Percentiles rank a stretch among this genome's conserved stretches.
phyloP scores from a whole-genome alignment of 2,888 invertebrate genomes.

The Eutolmus rufibarbis region DNA sequence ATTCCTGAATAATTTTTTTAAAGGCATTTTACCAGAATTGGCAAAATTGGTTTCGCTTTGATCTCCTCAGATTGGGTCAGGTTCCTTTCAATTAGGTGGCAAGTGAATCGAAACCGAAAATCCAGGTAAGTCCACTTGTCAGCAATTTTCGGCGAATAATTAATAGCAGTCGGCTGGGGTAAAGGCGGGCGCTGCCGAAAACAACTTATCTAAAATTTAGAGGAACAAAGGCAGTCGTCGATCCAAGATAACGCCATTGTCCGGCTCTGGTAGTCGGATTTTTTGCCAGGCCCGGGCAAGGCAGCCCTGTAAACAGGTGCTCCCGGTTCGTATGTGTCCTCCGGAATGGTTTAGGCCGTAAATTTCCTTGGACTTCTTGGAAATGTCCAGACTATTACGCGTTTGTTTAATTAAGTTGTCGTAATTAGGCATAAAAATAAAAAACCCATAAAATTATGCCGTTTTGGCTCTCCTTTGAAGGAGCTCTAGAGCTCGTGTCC shows the following conservation, averaged over 20 bases:
- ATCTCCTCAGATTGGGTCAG: not conserved
- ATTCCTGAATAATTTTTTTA: not conserved
- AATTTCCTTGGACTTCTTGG: constrained; percentile 10
- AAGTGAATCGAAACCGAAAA: not conserved
- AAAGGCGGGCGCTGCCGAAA: not conserved
- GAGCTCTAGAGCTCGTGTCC: not conserved
- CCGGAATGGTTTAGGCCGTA: not conserved
- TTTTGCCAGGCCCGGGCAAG: not conserved
- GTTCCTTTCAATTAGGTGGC: not conserved
- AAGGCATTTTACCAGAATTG: not conserved
- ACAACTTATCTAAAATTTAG: constrained; percentile 22
- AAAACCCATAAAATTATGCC: not conserved
- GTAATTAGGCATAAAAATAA: constrained; percentile 33
- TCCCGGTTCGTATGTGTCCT: not conserved
- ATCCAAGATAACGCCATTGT: constrained; percentile 18
- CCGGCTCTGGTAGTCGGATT: not conserved
- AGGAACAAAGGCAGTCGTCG: constrained; percentile 15
- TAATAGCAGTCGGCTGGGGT: constrained; percentile 14
- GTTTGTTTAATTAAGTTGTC: constrained; percentile 28
- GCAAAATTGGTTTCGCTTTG: not conserved
- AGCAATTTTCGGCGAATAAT: not conserved
- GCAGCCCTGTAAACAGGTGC: constrained; percentile 18
- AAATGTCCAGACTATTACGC: constrained; percentile 22
- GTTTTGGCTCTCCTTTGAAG: not conserved
- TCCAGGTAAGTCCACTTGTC: not conserved